These are phyloP conservation scores for Xestoiulus laeticollis DNA, from an alignment of 2,888 invertebrate genomes.

Conservation along the genomic window DNA sequence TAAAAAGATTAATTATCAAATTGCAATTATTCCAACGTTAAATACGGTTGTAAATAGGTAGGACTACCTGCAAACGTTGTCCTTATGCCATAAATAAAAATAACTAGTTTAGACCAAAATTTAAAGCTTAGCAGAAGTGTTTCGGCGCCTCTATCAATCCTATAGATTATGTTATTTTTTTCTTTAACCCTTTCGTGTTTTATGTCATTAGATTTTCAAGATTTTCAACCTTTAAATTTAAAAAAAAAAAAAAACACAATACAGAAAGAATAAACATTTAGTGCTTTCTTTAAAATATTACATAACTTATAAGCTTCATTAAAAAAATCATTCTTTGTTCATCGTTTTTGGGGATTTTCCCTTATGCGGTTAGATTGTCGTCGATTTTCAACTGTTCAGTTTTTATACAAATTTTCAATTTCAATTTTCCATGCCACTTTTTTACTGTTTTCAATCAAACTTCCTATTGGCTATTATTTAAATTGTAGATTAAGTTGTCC, in stretches of 20 bases:
- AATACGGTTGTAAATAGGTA: constrained; percentile 19
- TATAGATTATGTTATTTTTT: neutral
- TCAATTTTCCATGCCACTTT: neutral
- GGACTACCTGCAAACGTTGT: neutral
- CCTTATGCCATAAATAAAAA: constrained; percentile 11
- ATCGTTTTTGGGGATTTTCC: neutral
- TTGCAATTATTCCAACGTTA: constrained; percentile 17
- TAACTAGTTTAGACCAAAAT: neutral
- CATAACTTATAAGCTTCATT: too few species aligned
- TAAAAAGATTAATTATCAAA: constrained; percentile 24
- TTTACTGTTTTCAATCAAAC: neutral
- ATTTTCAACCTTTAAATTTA: neutral
- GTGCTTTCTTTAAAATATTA: neutral
- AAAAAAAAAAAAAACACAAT: too few species aligned
- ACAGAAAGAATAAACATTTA: too few species aligned
- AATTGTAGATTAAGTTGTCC: too few species aligned
- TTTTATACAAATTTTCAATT: neutral
- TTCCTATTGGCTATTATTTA: too few species aligned
- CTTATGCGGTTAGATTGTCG: neutral
- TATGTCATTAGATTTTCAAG: neutral
- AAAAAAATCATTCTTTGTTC: neutral
- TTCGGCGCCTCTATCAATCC: constrained; percentile 1
- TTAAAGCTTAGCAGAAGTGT: neutral
- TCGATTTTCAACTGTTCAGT: neutral
- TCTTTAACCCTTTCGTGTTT: neutral